Conservation (phyloP, 2,797 vertebrate genomes). For the Rhinatrema bivittatum region DNA sequence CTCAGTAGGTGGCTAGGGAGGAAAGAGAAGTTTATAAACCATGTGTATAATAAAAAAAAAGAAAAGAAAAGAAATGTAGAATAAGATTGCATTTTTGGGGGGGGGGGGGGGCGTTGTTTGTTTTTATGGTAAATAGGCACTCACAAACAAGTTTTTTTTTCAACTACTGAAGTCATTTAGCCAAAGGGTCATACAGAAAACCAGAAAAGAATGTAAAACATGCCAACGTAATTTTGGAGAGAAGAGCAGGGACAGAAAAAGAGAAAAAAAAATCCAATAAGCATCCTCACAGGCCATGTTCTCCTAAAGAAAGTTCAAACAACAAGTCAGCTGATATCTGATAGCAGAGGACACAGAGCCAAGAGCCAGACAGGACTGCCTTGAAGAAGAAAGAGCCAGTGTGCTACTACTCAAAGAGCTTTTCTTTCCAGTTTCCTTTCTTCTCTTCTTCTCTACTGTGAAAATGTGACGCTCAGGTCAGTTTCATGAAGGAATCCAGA, state of each 20-base stretch:
- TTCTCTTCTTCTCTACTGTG: conserved; percentile 52
- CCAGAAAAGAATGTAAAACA: conserved; percentile 18
- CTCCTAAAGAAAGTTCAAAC: conserved; percentile 67
- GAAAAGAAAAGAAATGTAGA: too few species aligned
- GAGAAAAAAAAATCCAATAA: conserved; percentile 68
- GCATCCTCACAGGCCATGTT: conserved; percentile 65
- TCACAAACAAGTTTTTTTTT: not conserved
- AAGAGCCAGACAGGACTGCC: conserved; percentile 69
- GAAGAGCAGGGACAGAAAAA: conserved; percentile 53
- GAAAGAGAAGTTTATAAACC: too few species aligned
- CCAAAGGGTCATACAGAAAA: conserved; percentile 21
- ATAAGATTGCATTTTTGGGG: too few species aligned
- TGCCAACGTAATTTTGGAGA: conserved; percentile 33
- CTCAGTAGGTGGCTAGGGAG: too few species aligned
- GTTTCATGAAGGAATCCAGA: conserved; percentile 40
- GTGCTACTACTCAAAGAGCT: conserved; percentile 73
- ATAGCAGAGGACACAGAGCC: conserved; percentile 70
- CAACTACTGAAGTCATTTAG: conserved; percentile 12
- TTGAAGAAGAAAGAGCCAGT: conserved; percentile 74
- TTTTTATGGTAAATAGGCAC: conserved; percentile 5
- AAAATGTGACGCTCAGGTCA: conserved; percentile 62
- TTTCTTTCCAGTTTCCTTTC: conserved; percentile 51
- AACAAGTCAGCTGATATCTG: conserved; percentile 77
- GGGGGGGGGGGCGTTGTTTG: too few species aligned
- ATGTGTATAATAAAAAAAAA: too few species aligned